Conservation (phyloP, 2,113 vertebrate genomes). For the Cyanistes caeruleus region DNA sequence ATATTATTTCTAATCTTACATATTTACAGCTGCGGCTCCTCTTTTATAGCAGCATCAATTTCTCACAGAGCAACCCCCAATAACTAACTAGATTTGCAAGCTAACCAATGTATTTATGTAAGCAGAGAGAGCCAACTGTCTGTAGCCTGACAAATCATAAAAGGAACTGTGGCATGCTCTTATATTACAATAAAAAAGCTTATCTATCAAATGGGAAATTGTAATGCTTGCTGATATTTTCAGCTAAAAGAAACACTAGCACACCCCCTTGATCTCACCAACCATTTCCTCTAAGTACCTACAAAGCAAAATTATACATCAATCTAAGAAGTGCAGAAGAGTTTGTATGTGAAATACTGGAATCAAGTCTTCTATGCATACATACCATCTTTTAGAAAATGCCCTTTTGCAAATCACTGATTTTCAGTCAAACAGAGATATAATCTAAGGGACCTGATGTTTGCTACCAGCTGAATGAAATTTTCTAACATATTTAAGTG, state of each 20-base stretch:
- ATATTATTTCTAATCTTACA: constrained; percentile 50
- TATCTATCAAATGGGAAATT: background rate
- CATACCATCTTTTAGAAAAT: background rate
- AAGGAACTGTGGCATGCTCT: background rate
- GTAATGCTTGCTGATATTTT: background rate
- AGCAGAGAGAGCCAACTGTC: background rate
- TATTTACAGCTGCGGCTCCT: constrained; percentile 12
- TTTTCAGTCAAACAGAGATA: background rate
- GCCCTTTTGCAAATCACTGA: background rate
- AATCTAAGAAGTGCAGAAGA: background rate
- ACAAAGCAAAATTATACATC: background rate
- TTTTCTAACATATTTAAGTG: background rate
- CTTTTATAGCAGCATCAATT: constrained; percentile 41
- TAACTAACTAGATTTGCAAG: constrained; percentile 40
- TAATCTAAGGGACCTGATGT: background rate
- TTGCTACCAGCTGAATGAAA: background rate
- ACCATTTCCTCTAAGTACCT: background rate
- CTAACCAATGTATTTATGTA: constrained; percentile 19
- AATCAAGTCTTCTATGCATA: background rate
- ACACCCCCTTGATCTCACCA: background rate
- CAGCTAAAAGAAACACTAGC: background rate
- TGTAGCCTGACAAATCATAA: constrained; percentile 26
- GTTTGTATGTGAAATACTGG: background rate
- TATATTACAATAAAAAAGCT: background rate
- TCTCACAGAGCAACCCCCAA: background rate